Conservation (phyloP, 2,797 vertebrate species). For the Anomalospiza imberbis region DNA sequence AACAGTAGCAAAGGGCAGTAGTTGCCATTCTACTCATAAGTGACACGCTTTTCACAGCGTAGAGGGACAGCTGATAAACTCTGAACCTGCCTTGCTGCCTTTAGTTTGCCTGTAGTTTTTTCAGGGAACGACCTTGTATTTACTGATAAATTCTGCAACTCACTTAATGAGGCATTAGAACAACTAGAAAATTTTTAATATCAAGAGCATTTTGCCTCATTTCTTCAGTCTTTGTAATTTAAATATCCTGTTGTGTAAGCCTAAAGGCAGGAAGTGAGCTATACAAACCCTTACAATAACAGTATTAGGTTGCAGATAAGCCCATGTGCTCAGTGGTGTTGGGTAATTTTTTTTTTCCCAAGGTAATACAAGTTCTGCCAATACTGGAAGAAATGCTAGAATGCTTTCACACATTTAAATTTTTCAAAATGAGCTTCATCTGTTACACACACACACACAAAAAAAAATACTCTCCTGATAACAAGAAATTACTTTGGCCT, state of each 20-base stretch:
- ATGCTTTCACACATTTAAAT: background rate
- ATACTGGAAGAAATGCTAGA: background rate
- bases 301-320: constrained; percentile 63
- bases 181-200: background rate
- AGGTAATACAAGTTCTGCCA: background rate
- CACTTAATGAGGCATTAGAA: background rate
- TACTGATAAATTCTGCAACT: constrained; percentile 6
- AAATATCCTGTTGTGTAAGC: constrained; percentile 78
- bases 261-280: constrained; percentile 79
- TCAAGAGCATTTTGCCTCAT: constrained; percentile 17
- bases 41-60: background rate
- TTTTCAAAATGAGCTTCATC: constrained; percentile 14
- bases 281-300: constrained; percentile 59
- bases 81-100: background rate
- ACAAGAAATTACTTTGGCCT: background rate
- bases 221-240: constrained; percentile 66
- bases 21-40: background rate
- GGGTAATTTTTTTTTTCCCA: background rate
- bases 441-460: background rate
- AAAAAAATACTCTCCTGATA: background rate
- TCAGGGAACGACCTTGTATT: background rate
- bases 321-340: constrained; percentile 8
- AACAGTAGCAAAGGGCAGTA: background rate
- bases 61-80: background rate
- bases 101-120: background rate